Evolutionary conservation across 1,140 invertebrate genomes (phyloP), one percentile per base, ranked within the genome.

Genomic region (Cecropterus lyciades): DNA sequence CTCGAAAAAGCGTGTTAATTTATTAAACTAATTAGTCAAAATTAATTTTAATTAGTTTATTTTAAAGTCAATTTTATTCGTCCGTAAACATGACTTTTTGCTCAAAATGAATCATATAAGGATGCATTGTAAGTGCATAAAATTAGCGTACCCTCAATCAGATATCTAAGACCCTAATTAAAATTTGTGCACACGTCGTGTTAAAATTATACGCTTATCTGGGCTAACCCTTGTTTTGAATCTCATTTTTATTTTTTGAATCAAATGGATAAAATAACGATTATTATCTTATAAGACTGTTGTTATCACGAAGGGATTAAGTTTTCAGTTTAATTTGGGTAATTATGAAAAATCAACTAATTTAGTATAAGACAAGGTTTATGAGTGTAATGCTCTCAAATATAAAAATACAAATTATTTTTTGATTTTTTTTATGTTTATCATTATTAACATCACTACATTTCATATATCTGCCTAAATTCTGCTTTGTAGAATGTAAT

Each of bases 1-100:
- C 27, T 7, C 7, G 8, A 30, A 46, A 24, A 14, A 48, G 13
- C 20, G 20, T 46, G 15, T 65, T 14, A 57, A 57, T 49, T 56
- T 30, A 57, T 37, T 49, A 53, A 13, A 30, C 51, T 53, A 55
- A 65, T 65, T 65, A 65, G 64, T 66, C 55, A 56, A 66, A 66
- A 66, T 66, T 66, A 57, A 43, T 6, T 52, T 33, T 57, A 57
- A 66, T 66, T 66, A 66, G 52, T 59, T 16, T 16, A 40, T 37
- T 43, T 45, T 45, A 20, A 59, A 9, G 15, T n/a, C 43, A 13
- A 53, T 55, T 65, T 52, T 65, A 33, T 55, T 46, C 40, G 42
- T 11, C 16, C 24, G 11, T 27, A 14, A 24, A 57, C 17, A 3
- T 42, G 10, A 43, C 10, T 27, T 65, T 46, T 65, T 55, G 24